Evolutionary conservation across 1,140 invertebrate species (phyloP).

Genomic region (Drosophila ironensis): DNA sequence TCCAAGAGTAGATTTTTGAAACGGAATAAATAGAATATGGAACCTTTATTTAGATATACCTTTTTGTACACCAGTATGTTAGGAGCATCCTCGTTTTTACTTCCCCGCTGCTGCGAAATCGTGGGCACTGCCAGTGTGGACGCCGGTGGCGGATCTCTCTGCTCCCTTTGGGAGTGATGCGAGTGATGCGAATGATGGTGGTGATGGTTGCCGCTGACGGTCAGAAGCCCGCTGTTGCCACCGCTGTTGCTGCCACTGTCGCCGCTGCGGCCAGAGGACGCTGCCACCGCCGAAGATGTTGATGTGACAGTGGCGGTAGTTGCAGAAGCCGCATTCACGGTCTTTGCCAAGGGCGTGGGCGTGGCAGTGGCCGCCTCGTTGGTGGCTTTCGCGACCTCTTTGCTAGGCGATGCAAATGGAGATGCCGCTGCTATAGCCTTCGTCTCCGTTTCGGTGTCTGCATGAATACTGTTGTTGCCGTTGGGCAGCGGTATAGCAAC

Average conservation of each 20-base stretch:
- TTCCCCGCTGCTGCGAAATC: constrained; percentile 50
- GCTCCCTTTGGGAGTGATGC: no score
- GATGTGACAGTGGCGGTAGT: background rate
- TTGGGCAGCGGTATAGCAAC: background rate
- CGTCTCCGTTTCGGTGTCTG: background rate
- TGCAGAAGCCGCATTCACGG: constrained; percentile 1
- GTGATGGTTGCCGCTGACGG: constrained; percentile 65
- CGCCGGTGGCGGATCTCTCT: constrained; percentile 28
- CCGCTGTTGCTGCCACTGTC: constrained; percentile 14
- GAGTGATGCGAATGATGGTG: constrained; percentile 65
- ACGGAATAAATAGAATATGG: background rate
- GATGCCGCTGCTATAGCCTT: background rate
- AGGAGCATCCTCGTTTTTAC: constrained; percentile 79
- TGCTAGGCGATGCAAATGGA: background rate
- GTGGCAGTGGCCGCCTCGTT: background rate
- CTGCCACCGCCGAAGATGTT: background rate
- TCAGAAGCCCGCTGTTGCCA: constrained; percentile 40
- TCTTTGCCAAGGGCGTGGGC: constrained; percentile 2
- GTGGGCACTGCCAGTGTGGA: constrained; percentile 17
- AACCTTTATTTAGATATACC: constrained; percentile 38
- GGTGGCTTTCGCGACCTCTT: background rate
- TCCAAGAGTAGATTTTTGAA: no score
- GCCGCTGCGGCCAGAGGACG: constrained; percentile 3
- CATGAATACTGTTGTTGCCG: constrained; percentile 11
- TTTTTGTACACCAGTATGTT: constrained; percentile 82